Evolutionary conservation across 2,113 vertebrate species (phyloP), one percentile per base, ranked within the genome.

Genomic region (Pteronura brasiliensis): DNA sequence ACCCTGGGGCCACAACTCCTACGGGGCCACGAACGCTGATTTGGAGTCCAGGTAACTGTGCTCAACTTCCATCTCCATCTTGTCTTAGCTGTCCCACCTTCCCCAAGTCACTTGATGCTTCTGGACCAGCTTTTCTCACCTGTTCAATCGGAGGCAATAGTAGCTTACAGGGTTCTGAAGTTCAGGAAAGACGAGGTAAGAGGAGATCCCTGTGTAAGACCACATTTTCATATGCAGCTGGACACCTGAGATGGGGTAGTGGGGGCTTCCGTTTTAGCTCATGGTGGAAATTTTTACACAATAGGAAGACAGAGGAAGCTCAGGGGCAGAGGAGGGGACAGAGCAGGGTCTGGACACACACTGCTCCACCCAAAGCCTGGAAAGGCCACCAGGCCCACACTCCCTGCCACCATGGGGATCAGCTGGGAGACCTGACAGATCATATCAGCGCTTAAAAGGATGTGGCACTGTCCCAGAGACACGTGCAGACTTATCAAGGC

Each of bases 1-100:
- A 27, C 57, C 14, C n/a, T n/a, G 3, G 23, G 25, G 52, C 55
- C 13, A 34, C 14, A 2, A 21, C 13, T 20, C 11, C 74, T 21
- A 1, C 4, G 1, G 21, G 14, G 12, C 10, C 14, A 4, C 15
- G 2, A n/a, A 67, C 31, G 13, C 14, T 20, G 7, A 31, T 31
- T 7, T 39, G 9, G 42, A 57, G 3, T 42, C 52, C 55, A 25
- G 57, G 80, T 4, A 25, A 65, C 47, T 31, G 14, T 13, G 34
- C n/a, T 34, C 31, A 67, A n/a, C n/a, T 25, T 57, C 52, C 12
- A 20, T 31, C 67, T 49, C 39, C 74, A 39, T 29, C 15, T 47
- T 14, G 1, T 25, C 9, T 42, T 42, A 29, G 39, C 44, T 63
- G 8, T 57, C 25, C 44, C 13, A 76, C 25, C 34, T 52, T n/a